Conservation (phyloP, 2,113 vertebrate genomes). For the Percina caprodes region DNA sequence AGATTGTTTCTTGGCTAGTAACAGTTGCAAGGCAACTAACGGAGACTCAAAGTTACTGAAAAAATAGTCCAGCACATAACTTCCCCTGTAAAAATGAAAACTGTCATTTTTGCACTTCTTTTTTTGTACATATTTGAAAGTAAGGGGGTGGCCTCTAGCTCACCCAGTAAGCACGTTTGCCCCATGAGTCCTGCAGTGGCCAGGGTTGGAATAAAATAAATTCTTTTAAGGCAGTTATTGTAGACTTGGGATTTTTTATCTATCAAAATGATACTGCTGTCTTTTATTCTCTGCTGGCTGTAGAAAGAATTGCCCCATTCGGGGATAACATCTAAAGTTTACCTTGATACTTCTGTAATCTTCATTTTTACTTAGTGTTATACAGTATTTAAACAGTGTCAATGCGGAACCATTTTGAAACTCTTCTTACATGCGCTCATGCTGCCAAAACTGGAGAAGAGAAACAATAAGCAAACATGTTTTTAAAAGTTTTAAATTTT, state of each 20-base stretch:
- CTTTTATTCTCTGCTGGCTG: no score
- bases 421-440: neutral
- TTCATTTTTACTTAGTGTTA: neutral
- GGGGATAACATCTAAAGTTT: no score
- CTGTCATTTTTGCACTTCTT: neutral
- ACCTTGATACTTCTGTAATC: neutral
- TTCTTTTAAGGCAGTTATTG: neutral
- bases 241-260: neutral
- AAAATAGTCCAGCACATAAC: neutral
- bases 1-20: neutral
- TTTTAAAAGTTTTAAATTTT: neutral
- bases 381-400: neutral
- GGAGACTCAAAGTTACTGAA: neutral
- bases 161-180: no score
- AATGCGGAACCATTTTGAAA: neutral
- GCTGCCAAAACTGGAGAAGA: neutral
- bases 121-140: neutral
- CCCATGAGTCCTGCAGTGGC: no score
- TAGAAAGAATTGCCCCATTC: no score
- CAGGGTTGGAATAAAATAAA: neutral
- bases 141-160: no score
- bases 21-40: neutral
- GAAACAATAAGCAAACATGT: constrained; percentile 13
- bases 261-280: neutral
- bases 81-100: no score